These are phyloP conservation scores for Anthoscopus minutus DNA, from an alignment of 2,113 vertebrate species.

Conservation along the genomic window DNA sequence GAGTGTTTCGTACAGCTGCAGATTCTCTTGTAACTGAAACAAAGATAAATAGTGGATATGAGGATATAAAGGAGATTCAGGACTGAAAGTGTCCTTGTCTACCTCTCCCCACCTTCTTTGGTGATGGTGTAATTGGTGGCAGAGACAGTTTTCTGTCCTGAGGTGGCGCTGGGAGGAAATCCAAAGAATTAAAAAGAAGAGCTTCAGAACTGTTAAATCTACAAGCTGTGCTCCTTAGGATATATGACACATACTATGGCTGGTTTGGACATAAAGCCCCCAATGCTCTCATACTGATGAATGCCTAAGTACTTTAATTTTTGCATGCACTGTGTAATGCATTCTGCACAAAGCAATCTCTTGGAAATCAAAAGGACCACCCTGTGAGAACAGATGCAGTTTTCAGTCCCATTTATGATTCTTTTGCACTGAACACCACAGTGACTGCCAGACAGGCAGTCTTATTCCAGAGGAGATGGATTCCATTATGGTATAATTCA, in stretches of 20 bases:
- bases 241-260: background rate
- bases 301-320: background rate
- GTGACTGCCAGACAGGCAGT: background rate
- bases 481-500: background rate
- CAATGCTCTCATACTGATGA: background rate
- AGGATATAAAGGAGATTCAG: background rate
- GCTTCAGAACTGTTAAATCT: background rate
- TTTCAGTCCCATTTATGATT: background rate
- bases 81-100: background rate
- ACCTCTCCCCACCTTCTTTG: background rate
- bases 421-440: background rate
- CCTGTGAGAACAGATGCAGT: background rate
- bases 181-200: background rate
- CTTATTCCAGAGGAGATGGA: background rate
- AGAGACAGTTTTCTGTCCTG: background rate
- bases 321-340: background rate
- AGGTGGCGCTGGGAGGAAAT: background rate
- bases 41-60: background rate
- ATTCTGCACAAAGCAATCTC: background rate
- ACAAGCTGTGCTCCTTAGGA: background rate
- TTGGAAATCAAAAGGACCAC: background rate
- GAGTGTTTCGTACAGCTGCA: background rate
- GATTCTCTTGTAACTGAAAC: background rate
- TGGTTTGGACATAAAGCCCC: background rate
- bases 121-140: background rate